Base-by-base conservation (phyloP, 2,113 vertebrate genomes). In the Anser brachyrhynchus region DNA sequence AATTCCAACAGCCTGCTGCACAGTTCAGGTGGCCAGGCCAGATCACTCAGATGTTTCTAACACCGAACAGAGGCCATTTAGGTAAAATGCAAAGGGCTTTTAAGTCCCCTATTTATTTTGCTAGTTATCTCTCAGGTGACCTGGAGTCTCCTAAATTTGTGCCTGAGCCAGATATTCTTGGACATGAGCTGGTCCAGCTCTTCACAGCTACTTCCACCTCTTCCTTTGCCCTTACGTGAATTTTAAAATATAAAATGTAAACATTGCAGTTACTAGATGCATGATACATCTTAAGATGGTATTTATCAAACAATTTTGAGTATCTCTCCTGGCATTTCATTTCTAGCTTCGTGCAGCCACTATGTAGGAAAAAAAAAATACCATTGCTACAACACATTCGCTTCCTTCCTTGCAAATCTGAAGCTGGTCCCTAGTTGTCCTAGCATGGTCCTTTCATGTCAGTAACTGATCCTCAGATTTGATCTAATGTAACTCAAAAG, bases 301-400 rank as follows among this genome's bases (percentile, higher is more conserved):
- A 78, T 17, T 72, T 92, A 41, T 0, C 1, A 1, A 31, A 25
- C 9, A 37, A 31, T 82, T 96, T 55, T 55, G 2, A 72, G 28
- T 2, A 12, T 28, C n/a, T 72, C 31, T 37, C n/a, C 7, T 10
- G 31, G 39, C 25, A 39, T 65, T 87, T 64, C 3, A 52, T 83
- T 61, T 58, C 28, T 65, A 72, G 52, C 16, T 59, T 55, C n/a
- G 44, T 31, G 25, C 8, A 59, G 11, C 21, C 64, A 59, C 23
- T 62, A 64, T 55, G 76, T 54, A 81, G 51, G 69, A n/a, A n/a
- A 62, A 39, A 73, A n/a, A 37, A 62, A 39, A 72, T 6, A 26
- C 6, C 18, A 23, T 61, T 58, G 7, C 19, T 67, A 59, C 17
- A 58, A 33, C 2, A 1, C 35, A 54, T 74, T 41, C 0, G 0